Percentiles rank a stretch among this genome's conserved stretches.
Evolutionary conservation across 2,888 invertebrate species (phyloP).

Genomic region (Ophion ventricosus): DNA sequence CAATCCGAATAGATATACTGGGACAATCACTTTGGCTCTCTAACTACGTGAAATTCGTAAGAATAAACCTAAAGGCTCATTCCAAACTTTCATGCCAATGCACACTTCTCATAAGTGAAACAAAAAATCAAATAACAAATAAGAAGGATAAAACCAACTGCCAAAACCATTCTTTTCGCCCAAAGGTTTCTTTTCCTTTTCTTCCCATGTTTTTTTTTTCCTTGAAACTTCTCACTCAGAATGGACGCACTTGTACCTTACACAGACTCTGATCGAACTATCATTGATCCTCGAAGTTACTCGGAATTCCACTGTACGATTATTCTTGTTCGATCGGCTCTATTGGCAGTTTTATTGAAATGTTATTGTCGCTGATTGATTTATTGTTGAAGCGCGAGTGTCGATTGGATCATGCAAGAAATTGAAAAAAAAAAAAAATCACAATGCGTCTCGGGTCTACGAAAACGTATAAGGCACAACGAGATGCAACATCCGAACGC

Average conservation of each 20-base stretch:
- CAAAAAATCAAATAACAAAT: background rate
- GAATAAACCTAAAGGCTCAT: slow-evolving; percentile 20
- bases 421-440: background rate
- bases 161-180: slow-evolving; percentile 14
- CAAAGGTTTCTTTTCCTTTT: slow-evolving; percentile 5
- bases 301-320: background rate
- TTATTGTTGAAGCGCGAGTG: slow-evolving; percentile 10
- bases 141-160: slow-evolving; percentile 8
- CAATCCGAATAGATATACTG: background rate
- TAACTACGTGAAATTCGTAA: slow-evolving; percentile 31
- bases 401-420: background rate
- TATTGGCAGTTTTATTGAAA: slow-evolving; percentile 50
- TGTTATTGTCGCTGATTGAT: slow-evolving; percentile 53
- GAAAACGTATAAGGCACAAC: background rate
- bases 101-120: slow-evolving; percentile 26
- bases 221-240: slow-evolving; percentile 42
- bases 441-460: background rate
- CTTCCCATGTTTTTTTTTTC: slow-evolving; percentile 9
- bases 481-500: slow-evolving; percentile 22
- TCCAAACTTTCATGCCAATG: slow-evolving; percentile 48
- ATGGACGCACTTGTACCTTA: slow-evolving; percentile 80
- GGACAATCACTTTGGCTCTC: slow-evolving; percentile 11
- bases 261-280: slow-evolving; percentile 75
- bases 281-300: background rate
- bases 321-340: slow-evolving; percentile 6